Evolutionary conservation across 23 tunicate species (phyloP).

Genomic region (Trididemnum clinides): DNA sequence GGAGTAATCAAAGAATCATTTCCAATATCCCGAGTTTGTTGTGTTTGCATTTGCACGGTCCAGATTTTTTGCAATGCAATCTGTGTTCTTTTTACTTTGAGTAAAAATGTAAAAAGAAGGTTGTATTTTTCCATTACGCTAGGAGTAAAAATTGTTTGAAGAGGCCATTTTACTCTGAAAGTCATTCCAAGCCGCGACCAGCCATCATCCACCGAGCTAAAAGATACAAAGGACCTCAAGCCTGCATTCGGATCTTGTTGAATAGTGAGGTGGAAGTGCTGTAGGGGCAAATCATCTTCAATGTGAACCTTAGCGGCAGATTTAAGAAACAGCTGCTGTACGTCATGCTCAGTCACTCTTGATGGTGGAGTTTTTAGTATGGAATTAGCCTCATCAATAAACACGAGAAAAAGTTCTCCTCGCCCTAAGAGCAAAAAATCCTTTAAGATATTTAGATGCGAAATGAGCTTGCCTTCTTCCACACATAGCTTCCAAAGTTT

Average conservation of each 20-base stretch:
- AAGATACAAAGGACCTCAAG: slow-evolving; percentile 29
- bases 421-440: slow-evolving; percentile 86
- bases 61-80: slow-evolving; percentile 63
- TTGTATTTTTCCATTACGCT: slow-evolving; percentile 72
- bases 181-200: slow-evolving; percentile 84
- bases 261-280: slow-evolving; percentile 59
- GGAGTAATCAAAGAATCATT: background rate
- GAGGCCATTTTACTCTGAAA: slow-evolving; percentile 88
- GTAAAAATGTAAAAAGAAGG: slow-evolving; percentile 75
- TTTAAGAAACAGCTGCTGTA: slow-evolving; percentile 77
- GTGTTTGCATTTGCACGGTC: slow-evolving; percentile 63
- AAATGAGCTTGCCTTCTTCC: slow-evolving; percentile 73
- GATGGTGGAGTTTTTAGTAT: slow-evolving; percentile 67
- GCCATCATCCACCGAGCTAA: slow-evolving; percentile 56
- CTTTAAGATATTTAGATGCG: slow-evolving; percentile 68
- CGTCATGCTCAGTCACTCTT: slow-evolving; percentile 84
- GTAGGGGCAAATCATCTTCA: slow-evolving; percentile 73
- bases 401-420: slow-evolving; percentile 80
- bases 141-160: slow-evolving; percentile 86
- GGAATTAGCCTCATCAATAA: slow-evolving; percentile 78
- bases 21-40: slow-evolving; percentile 20
- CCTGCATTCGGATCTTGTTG: background rate
- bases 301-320: slow-evolving; percentile 81
- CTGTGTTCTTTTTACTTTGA: slow-evolving; percentile 77
- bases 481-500: slow-evolving; percentile 90